These are phyloP conservation scores for Triplophysa yarkandensis DNA, from an alignment of 2,797 vertebrate species.

Conservation along the genomic window DNA sequence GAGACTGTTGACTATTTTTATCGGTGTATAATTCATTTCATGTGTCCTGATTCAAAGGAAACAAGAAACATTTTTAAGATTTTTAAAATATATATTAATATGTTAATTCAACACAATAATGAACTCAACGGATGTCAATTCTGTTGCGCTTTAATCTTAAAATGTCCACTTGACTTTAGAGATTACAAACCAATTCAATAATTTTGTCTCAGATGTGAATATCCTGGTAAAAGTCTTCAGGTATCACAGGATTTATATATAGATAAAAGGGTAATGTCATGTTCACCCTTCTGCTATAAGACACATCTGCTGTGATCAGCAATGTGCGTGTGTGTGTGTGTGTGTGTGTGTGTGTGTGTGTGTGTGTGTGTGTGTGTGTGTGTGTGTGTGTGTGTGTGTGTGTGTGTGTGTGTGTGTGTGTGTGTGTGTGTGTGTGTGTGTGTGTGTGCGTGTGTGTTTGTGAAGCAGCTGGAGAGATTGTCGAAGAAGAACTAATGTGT, in stretches of 20 bases:
- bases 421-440: not conserved
- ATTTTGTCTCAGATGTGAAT: constrained; percentile 11
- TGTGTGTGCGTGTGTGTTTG: not conserved
- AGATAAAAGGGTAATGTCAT: constrained; percentile 19
- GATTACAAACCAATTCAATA: not conserved
- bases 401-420: not conserved
- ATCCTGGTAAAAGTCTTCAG: not conserved
- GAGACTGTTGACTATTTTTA: no score
- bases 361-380: not conserved
- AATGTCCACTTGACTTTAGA: not conserved
- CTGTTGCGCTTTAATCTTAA: no score
- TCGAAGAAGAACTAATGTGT: not conserved
- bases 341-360: constrained; percentile 11
- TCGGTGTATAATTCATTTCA: no score
- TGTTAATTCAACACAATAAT: no score
- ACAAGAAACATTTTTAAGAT: no score
- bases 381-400: not conserved
- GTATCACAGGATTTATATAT: constrained; percentile 25
- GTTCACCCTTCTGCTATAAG: constrained; percentile 51
- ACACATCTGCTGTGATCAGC: constrained; percentile 49
- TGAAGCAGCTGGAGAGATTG: not conserved
- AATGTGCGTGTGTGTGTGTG: not conserved
- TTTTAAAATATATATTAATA: no score
- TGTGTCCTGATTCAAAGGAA: no score
- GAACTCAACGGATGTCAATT: no score